Evolutionary conservation across 2,888 invertebrate genomes (phyloP).

Genomic region (Nebria salina): DNA sequence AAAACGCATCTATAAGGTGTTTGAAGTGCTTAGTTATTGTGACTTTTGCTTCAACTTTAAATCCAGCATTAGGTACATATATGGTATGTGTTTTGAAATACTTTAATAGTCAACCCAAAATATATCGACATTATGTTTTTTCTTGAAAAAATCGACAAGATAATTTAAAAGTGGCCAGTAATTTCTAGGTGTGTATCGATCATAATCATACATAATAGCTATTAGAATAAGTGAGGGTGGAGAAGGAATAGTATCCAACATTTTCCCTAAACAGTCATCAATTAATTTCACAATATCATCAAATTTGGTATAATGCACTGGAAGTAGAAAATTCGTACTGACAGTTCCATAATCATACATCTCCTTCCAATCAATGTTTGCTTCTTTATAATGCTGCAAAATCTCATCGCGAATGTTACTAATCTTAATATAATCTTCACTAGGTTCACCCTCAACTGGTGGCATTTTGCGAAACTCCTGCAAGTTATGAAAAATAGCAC

Average conservation of each 20-base stretch:
- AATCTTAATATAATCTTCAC: slow-evolving; percentile 21
- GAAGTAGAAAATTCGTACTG: slow-evolving; percentile 26
- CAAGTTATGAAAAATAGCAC: slow-evolving; percentile 23
- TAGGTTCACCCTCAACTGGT: not conserved
- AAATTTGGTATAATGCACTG: slow-evolving; percentile 34
- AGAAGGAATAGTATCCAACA: slow-evolving; percentile 27
- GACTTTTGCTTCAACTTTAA: no score
- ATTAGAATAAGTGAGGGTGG: slow-evolving; percentile 32
- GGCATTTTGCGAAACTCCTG: slow-evolving; percentile 23
- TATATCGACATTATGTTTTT: not conserved
- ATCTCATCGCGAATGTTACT: slow-evolving; percentile 16
- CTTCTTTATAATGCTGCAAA: slow-evolving; percentile 23
- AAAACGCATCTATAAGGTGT: no score
- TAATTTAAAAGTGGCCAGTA: slow-evolving; percentile 18
- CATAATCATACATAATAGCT: slow-evolving; percentile 41
- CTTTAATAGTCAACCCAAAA: slow-evolving; percentile 3
- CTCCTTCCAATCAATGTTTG: slow-evolving; percentile 25
- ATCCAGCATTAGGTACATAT: no score
- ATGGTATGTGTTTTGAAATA: no score
- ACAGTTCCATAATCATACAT: slow-evolving; percentile 22
- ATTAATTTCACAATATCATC: slow-evolving; percentile 35
- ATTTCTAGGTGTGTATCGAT: slow-evolving; percentile 26
- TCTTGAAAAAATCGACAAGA: slow-evolving; percentile 27
- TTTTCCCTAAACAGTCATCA: slow-evolving; percentile 29
- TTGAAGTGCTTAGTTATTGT: no score